Percentiles rank a stretch among this genome's conserved stretches.
Evolutionary conservation across 2,797 vertebrate genomes (phyloP).

Genomic region (Anguilla pacifica): DNA sequence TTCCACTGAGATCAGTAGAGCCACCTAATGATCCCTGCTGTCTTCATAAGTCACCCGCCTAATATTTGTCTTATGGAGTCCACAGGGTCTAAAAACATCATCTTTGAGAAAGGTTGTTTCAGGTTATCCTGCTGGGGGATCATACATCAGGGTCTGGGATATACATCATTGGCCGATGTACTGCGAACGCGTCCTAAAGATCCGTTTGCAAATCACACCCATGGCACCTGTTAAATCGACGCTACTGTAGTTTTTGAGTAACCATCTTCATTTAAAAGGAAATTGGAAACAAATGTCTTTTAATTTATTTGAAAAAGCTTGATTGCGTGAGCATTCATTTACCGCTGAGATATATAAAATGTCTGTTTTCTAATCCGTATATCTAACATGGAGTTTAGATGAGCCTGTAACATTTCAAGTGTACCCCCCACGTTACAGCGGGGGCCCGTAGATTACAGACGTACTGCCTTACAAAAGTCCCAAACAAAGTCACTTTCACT

Average conservation of each 20-base stretch:
- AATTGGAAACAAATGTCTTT: too few species aligned
- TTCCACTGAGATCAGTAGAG: slow-evolving; percentile 42
- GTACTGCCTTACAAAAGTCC: background rate
- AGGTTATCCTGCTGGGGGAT: slow-evolving; percentile 8
- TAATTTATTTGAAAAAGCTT: too few species aligned
- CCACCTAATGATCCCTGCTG: slow-evolving; percentile 34
- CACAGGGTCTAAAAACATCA: background rate
- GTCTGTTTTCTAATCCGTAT: too few species aligned
- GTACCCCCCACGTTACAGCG: too few species aligned
- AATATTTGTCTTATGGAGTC: background rate
- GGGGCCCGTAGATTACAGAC: background rate
- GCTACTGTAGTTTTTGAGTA: background rate
- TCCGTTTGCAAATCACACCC: background rate
- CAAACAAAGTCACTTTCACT: background rate
- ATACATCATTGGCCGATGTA: background rate
- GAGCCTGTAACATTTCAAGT: too few species aligned
- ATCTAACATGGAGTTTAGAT: too few species aligned
- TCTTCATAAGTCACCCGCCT: slow-evolving; percentile 22
- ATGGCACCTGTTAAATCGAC: background rate
- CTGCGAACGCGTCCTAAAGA: background rate
- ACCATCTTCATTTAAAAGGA: background rate
- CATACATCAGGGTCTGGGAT: background rate
- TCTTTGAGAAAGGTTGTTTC: background rate
- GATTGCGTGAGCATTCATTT: too few species aligned
- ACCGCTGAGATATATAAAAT: background rate